Evolutionary conservation across 2,797 vertebrate genomes (phyloP).

Genomic region (Phoxinus dragarum): DNA sequence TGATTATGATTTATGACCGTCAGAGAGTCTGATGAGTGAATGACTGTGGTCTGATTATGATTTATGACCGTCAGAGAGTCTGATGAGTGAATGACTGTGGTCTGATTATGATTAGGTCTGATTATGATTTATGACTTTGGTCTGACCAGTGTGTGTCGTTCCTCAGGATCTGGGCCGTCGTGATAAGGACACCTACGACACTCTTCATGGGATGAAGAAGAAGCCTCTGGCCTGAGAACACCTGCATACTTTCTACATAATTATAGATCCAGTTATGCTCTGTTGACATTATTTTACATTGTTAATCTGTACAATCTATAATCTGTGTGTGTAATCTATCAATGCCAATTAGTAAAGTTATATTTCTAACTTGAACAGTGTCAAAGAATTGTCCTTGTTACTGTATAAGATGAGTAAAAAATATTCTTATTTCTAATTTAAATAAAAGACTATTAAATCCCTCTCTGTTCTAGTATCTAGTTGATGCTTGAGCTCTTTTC

Average conservation of each 20-base stretch:
- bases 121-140: neutral
- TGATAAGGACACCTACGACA: constrained; percentile 72
- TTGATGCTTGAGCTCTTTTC: neutral
- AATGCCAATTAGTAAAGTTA: neutral
- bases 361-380: neutral
- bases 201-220: constrained; percentile 62
- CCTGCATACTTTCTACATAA: neutral
- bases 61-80: too few species aligned
- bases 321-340: neutral
- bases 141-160: neutral
- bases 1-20: too few species aligned
- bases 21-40: too few species aligned
- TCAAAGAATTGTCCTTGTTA: neutral
- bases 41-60: too few species aligned
- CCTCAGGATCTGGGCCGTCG: constrained; percentile 69
- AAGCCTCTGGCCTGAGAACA: constrained; percentile 13
- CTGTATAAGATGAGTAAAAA: neutral
- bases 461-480: neutral
- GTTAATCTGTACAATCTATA: neutral
- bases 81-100: neutral
- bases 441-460: neutral
- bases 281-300: neutral
- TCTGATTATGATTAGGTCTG: too few species aligned
- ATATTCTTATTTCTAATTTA: neutral
- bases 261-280: neutral